phyloP scores from a whole-genome alignment of 2,113 vertebrate genomes.

The Mus musculus region DNA sequence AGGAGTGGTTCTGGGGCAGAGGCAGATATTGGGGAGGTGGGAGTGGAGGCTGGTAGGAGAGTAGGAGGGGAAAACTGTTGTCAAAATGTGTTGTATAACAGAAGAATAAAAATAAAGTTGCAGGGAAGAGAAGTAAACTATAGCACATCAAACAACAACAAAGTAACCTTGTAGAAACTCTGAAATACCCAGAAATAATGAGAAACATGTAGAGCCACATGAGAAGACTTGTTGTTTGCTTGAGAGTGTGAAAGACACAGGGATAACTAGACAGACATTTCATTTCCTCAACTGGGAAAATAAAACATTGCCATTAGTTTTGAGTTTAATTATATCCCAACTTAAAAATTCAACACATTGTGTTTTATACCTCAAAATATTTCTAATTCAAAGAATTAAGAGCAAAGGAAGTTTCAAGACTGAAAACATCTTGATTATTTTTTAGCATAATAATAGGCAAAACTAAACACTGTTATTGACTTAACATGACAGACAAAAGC shows the following conservation, averaged over 20 bases:
- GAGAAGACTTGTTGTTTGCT: background rate
- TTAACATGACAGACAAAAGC: background rate
- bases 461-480: background rate
- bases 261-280: background rate
- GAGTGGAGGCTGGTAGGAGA: background rate
- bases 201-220: background rate
- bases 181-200: background rate
- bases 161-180: background rate
- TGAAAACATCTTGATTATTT: background rate
- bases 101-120: background rate
- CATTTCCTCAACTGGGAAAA: background rate
- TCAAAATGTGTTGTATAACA: background rate
- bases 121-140: background rate
- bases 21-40: background rate
- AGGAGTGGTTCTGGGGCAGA: background rate
- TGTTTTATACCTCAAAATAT: constrained; percentile 1
- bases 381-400: constrained; percentile 24
- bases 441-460: background rate
- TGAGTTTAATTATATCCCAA: background rate
- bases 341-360: background rate
- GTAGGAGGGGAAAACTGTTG: background rate
- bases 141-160: background rate
- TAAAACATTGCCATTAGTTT: constrained; percentile 12
- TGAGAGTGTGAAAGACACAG: background rate
- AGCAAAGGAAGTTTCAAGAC: background rate